Percentiles rank a stretch among this genome's conserved stretches.
Evolutionary conservation across 2,113 vertebrate species (phyloP).

Genomic region (Machaerirhynchus nigripectus): DNA sequence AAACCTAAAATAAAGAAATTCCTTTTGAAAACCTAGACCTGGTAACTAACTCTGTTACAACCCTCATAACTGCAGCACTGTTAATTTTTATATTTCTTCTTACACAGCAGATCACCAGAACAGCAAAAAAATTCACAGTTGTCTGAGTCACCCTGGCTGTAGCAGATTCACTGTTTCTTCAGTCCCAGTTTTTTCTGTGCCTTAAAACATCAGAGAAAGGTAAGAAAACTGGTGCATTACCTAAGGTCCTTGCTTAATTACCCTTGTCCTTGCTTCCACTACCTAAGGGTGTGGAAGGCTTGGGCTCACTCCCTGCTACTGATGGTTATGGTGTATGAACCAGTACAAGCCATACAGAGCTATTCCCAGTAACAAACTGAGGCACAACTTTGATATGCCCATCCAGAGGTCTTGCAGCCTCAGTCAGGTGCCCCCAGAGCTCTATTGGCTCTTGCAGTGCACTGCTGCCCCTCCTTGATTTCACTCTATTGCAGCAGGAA

Average conservation of each 20-base stretch:
- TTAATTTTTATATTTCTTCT: not conserved
- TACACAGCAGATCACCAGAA: not conserved
- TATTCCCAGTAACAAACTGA: not conserved
- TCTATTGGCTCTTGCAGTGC: not conserved
- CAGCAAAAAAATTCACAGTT: not conserved
- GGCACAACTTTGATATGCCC: not conserved
- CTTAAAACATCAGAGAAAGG: not conserved
- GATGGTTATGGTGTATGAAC: not conserved
- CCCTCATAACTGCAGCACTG: not conserved
- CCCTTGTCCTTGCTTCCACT: too few species aligned
- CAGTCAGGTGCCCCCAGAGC: not conserved
- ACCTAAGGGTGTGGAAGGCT: not conserved
- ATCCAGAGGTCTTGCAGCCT: rapidly evolving
- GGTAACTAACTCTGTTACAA: not conserved
- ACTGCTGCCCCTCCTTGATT: not conserved
- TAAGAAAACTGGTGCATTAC: not conserved
- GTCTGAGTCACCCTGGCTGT: not conserved
- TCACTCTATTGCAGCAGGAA: not conserved
- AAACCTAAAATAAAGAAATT: not conserved
- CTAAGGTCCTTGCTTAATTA: not conserved
- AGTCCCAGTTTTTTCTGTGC: not conserved
- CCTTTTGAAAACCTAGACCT: not conserved
- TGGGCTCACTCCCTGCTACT: not conserved
- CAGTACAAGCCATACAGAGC: not conserved
- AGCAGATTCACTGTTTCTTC: not conserved